Evolutionary conservation across 2,113 vertebrate species (phyloP), one percentile per base, ranked within the genome.

Genomic region (Nettapus auritus): DNA sequence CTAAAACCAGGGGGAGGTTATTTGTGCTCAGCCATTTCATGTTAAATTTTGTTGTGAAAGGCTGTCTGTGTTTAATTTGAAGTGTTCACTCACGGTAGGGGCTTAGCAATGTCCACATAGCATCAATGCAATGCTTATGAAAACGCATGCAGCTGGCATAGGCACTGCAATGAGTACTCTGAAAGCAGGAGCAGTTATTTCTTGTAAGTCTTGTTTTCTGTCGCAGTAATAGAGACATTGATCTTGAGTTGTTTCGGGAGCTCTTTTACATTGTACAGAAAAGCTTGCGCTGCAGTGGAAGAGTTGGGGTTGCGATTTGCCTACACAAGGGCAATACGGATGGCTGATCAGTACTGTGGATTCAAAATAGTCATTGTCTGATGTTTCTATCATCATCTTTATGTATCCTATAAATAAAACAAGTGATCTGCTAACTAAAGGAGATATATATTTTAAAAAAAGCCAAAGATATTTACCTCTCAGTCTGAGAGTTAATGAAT

Each of bases 91-190:
- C 1, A 0, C 75, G 62, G 8, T 48, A 90, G 36, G 29, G 17
- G 22, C 59, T 88, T 76, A 33, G 26, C 40, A 40, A 0, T 60
- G 42, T 85, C 81, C 73, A 52, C 55, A 13, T 22, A 15, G 29
- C 42, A 29, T 80, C 66, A 25, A 8, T 0, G 0, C 0, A 0
- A 6, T 9, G 2, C 23, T 23, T 48, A 23, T 62, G 60, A 75
- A 46, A 73, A 52, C 8, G 14, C 6, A 52, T 26, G 28, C 50
- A 80, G 21, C 70, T 5, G 7, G 7, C 50, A 59, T 50, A 1
- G 1, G 53, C 78, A 64, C 71, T 53, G 73, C 31, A 33, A 1
- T 31, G 15, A 77, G 14, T 31, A 56, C 42, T 70, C 38, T 56
- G 57, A 46, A 79, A 94, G 38, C 21, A 12, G 13, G 62, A 77